phyloP scores from a whole-genome alignment of 2,113 vertebrate genomes.

The Fulmarus glacialis region DNA sequence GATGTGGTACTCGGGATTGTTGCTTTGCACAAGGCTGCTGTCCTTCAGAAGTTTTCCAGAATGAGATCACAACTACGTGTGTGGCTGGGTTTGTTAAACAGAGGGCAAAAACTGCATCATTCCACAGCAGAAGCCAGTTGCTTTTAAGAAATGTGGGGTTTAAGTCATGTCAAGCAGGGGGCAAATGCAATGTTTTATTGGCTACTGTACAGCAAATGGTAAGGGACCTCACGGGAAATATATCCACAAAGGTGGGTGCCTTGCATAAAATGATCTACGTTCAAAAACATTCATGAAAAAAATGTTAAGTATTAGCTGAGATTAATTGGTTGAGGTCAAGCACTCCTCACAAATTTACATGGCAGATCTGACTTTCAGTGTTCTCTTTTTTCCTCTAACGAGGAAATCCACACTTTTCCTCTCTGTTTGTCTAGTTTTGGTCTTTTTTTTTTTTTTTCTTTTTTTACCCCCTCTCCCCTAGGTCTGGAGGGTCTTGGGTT shows the following conservation, averaged over 20 bases:
- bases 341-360: not conserved
- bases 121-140: constrained; percentile 32
- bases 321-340: constrained; percentile 29
- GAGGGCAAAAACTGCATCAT: constrained; percentile 55
- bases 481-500: not conserved
- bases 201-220: constrained; percentile 18
- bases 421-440: not conserved
- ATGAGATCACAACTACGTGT: constrained; percentile 63
- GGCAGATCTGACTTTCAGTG: not conserved
- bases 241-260: not conserved
- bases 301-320: not conserved
- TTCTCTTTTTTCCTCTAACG: not conserved
- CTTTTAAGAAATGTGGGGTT: constrained; percentile 33
- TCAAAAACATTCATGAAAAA: constrained; percentile 22
- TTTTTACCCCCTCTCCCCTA: not conserved
- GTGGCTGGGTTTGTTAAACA: constrained; percentile 44
- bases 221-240: not conserved
- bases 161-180: not conserved
- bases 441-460: not conserved
- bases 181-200: not conserved
- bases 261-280: not conserved
- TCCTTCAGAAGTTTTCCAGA: constrained; percentile 65
- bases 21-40: constrained; percentile 7
- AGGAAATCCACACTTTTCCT: not conserved
- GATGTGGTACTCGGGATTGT: not conserved